Evolutionary conservation across 2,113 vertebrate species (phyloP).

Genomic region (Falco punctatus): DNA sequence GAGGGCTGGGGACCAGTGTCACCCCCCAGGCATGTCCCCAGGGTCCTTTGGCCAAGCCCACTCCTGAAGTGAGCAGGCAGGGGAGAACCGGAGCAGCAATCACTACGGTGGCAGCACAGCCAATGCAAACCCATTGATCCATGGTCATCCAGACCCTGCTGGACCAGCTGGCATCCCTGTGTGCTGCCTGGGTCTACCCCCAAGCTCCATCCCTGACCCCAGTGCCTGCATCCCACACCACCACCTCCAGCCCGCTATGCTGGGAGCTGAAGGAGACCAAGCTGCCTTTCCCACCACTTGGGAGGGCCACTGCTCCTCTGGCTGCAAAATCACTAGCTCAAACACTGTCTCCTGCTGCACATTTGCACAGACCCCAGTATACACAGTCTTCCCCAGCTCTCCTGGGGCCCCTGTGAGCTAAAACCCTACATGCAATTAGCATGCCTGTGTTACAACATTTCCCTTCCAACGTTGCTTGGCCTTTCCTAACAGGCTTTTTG

Average conservation of each 20-base stretch:
- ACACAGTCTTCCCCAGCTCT: neutral
- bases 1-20: neutral
- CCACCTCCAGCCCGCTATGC: neutral
- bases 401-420: neutral
- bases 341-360: neutral
- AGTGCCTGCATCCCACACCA: neutral
- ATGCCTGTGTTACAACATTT: fast-evolving
- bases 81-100: neutral
- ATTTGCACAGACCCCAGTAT: neutral
- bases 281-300: neutral
- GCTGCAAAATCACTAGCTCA: fast-evolving
- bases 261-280: neutral
- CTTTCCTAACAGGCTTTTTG: neutral
- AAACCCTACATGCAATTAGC: fast-evolving
- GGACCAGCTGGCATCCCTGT: fast-evolving
- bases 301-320: fast-evolving
- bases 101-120: fast-evolving
- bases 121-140: fast-evolving
- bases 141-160: fast-evolving
- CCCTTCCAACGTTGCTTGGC: neutral
- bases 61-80: neutral
- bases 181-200: neutral
- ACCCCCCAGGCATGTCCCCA: neutral
- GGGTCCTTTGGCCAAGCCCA: neutral
- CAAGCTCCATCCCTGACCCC: neutral